Evolutionary conservation across 2,797 vertebrate genomes (phyloP), one percentile per base, ranked within the genome.

Genomic region (Manis javanica): DNA sequence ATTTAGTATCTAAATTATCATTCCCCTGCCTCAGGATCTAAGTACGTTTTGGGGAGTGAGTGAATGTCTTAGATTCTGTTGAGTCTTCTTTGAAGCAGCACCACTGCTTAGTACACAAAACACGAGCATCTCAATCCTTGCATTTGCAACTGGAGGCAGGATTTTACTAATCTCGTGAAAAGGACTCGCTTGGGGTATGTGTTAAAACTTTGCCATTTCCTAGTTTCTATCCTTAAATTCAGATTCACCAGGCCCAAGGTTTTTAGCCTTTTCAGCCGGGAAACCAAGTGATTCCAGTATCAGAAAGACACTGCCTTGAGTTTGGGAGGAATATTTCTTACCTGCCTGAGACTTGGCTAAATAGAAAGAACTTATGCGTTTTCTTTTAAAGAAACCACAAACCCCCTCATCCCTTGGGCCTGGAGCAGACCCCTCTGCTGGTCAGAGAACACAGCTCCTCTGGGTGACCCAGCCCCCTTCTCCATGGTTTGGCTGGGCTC

Each of bases 41-140:
- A 72, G 31, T 78, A 55, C 14, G 24, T 57, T 69, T 95, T 16
- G 37, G 85, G 64, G 81, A 96, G 79, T 87, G 79, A 90, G 5
- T 12, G 9, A 79, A 57, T 4, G 19, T 83, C 66, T 86, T 24
- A 4, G 85, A 74, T 88, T 66, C n/a, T 19, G 64, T 49, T 26
- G 68, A n/a, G 13, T 78, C n/a, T 81, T 94, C 72, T 57, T 37
- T 19, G 24, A 69, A 64, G 29, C 21, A 55, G 12, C 16, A 19
- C 42, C 12, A 9, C 57, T 39, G 55, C 46, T 61, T 87, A 39
- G 46, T 29, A 82, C 57, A 23, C 12, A 34, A 81, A 85, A 31
- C 12, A 8, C n/a, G 79, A 77, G 26, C 16, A 49, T 90, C 71
- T 46, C 49, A 21, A 55, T 37, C n/a, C 53, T 87, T 87, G 42